Base-by-base conservation (phyloP, 2,113 vertebrate genomes). In the Enhydra lutris region DNA sequence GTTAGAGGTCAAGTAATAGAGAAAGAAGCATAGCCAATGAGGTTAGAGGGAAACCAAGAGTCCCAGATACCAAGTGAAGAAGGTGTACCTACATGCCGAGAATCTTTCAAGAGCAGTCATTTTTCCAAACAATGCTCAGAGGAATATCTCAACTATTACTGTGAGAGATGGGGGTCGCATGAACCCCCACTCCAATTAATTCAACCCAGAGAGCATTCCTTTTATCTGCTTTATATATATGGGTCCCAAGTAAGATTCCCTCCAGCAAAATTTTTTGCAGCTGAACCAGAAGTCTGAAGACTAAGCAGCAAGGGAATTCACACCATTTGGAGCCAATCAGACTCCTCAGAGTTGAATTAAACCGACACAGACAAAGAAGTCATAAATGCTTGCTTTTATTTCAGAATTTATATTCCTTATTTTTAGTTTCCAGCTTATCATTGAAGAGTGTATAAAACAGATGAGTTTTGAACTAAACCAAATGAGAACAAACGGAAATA, bases 371-470 rank as follows among this genome's bases (percentile, higher is more conserved):
- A 34, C 61, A 87, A 36, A 93, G 90, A 82, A 57, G 6, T 29
- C 20, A n/a, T 69, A 78, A 55, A 74, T 84, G 4, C 24, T 91
- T 42, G 42, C 17, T 95, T 97, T 84, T 86, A 20, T 61, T 76
- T 6, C 29, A 86, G 21, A 98, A 69, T 96, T 95, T 76, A 74
- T 92, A 73, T 55, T 61, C 84, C 95, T 57, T 69, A 59, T 63
- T 61, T 93, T 18, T 93, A 99, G 99, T 98, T 99, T 99, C 98
- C 99, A 99, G 89, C 98, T 98, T 74, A 99, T 99, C 88, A 99
- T 99, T 69, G 99, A 99, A 98, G 99, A 99, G 47, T 99, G 99
- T 69, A 98, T 99, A 94, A 99, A 99, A 96, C 99, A 99, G 98
- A 99, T 99, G 99, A 99, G 99, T 98, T 98, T 99, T 73, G 99